phyloP scores from a whole-genome alignment of 2,113 vertebrate species.

The Tragelaphus strepsiceros region DNA sequence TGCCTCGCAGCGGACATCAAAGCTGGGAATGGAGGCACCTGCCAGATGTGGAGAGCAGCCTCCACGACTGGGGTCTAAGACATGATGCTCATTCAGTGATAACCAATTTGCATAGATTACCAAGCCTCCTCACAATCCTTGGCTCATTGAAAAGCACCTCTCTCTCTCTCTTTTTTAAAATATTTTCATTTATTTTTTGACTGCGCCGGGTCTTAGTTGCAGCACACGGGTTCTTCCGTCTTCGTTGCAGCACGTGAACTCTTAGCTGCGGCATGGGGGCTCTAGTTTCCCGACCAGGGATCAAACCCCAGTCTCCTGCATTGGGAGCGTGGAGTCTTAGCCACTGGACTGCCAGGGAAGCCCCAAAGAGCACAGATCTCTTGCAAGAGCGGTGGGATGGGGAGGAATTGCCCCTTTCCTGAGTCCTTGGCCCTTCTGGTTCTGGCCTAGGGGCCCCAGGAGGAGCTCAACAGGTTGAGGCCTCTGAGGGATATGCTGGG shows the following conservation, averaged over 20 bases:
- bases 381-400: background rate
- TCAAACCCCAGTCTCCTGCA: background rate
- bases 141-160: background rate
- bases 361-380: background rate
- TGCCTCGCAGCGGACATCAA: background rate
- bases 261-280: background rate
- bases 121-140: background rate
- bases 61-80: background rate
- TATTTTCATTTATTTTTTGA: background rate
- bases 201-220: background rate
- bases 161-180: background rate
- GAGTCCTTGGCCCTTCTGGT: background rate
- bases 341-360: background rate
- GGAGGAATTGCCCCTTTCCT: background rate
- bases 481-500: background rate
- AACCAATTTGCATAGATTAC: background rate
- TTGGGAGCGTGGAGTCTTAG: background rate
- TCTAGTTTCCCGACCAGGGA: background rate
- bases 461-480: background rate
- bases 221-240: background rate
- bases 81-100: rapidly evolving
- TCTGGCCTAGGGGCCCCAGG: background rate
- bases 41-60: background rate
- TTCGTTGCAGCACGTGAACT: background rate
- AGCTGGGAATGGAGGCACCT: background rate